phyloP scores from a whole-genome alignment of 2,797 vertebrate species.

The Diceros bicornis region DNA sequence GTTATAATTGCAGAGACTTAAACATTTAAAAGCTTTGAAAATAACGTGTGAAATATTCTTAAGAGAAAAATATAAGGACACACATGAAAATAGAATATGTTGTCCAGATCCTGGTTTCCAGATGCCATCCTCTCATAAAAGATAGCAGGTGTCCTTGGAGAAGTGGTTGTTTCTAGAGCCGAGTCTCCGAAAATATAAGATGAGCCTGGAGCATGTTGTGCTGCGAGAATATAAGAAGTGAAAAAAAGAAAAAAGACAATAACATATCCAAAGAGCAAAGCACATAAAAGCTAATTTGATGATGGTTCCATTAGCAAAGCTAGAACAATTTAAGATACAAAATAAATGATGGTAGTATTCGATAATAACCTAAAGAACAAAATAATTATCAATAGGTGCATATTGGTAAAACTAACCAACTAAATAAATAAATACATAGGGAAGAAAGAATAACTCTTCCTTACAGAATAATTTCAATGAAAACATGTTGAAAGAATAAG shows the following conservation, averaged over 20 bases:
- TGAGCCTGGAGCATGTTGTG: neutral
- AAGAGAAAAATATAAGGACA: neutral
- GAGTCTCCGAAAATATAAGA: neutral
- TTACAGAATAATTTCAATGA: neutral
- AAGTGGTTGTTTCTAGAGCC: neutral
- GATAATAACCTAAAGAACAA: neutral
- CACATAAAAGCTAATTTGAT: neutral
- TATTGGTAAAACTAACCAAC: neutral
- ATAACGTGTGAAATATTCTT: neutral
- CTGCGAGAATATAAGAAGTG: neutral
- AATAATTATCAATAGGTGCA: neutral
- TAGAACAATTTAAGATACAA: neutral
- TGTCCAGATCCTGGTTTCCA: neutral
- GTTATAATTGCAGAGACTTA: neutral
- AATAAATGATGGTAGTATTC: neutral
- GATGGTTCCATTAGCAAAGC: neutral
- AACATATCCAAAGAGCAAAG: neutral
- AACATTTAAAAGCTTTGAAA: neutral
- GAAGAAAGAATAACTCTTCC: neutral
- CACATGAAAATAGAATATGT: neutral
- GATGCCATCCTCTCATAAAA: neutral
- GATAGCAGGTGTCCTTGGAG: neutral
- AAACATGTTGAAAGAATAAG: neutral
- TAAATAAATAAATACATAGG: neutral
- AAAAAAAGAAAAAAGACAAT: neutral